Conservation (phyloP, 2,888 invertebrate genomes). For the Drosophila prolongata region DNA sequence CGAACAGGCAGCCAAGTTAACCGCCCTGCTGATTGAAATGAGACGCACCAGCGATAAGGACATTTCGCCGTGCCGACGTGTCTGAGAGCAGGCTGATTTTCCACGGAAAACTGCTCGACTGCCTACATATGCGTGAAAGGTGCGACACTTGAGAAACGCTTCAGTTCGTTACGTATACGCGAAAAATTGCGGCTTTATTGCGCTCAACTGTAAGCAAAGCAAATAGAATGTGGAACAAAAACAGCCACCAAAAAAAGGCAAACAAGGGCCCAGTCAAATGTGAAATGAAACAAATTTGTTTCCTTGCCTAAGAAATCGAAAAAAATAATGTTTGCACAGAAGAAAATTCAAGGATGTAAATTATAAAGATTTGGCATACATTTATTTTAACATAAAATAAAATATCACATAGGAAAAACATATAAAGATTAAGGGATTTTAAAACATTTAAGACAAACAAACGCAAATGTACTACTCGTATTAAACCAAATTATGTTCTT, state of each 20-base stretch:
- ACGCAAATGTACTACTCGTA: not conserved
- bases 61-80: conserved; percentile 68
- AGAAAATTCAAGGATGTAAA: not conserved
- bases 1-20: conserved; percentile 60
- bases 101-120: conserved; percentile 56
- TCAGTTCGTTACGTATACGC: conserved; percentile 28
- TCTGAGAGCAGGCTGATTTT: conserved; percentile 38
- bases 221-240: conserved; percentile 26
- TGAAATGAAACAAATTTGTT: conserved; percentile 45
- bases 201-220: conserved; percentile 39
- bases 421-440: not conserved
- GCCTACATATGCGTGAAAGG: conserved; percentile 69
- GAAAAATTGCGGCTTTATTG: conserved; percentile 60
- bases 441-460: not conserved
- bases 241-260: conserved; percentile 19
- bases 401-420: too few relatives aligned
- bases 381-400: too few relatives aligned
- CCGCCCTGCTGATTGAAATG: conserved; percentile 67
- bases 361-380: too few relatives aligned
- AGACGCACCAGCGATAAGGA: conserved; percentile 71
- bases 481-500: not conserved
- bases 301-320: not conserved
- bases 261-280: conserved; percentile 45
- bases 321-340: conserved; percentile 32
- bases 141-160: conserved; percentile 64